Conservation (phyloP, 2,797 vertebrate species). For the Distichodus sexfasciatus region DNA sequence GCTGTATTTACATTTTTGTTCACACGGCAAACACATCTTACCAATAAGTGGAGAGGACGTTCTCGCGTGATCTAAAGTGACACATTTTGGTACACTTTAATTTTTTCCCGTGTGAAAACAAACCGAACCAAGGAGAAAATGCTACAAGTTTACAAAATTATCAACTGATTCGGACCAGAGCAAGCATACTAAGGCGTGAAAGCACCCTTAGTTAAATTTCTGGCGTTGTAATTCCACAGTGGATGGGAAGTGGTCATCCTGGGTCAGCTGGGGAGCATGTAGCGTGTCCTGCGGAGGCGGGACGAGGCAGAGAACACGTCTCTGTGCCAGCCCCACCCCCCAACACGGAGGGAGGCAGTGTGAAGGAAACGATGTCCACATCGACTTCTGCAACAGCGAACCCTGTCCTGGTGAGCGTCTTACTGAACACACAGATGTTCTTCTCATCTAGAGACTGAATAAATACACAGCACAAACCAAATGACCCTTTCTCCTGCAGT, state of each 20-base stretch:
- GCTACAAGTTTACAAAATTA: too few relatives aligned
- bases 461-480: not conserved
- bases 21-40: too few relatives aligned
- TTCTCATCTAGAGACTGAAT: not conserved
- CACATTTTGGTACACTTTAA: too few relatives aligned
- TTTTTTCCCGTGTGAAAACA: too few relatives aligned
- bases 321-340: slow-evolving; percentile 85
- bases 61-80: too few relatives aligned
- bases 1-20: too few relatives aligned
- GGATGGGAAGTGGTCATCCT: slow-evolving; percentile 90
- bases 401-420: slow-evolving; percentile 88
- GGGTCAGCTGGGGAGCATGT: slow-evolving; percentile 91
- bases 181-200: too few relatives aligned
- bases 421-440: not conserved
- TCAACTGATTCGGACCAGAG: too few relatives aligned
- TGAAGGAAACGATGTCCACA: slow-evolving; percentile 85
- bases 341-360: slow-evolving; percentile 84
- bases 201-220: too few relatives aligned
- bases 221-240: too few relatives aligned
- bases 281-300: slow-evolving; percentile 92
- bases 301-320: slow-evolving; percentile 82
- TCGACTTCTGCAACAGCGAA: slow-evolving; percentile 92
- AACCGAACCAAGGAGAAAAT: too few relatives aligned
- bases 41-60: too few relatives aligned
- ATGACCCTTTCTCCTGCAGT: slow-evolving; percentile 62